Percentiles rank a stretch among this genome's conserved stretches.
phyloP scores from a whole-genome alignment of 2,888 invertebrate species.

The Tineola bisselliella region DNA sequence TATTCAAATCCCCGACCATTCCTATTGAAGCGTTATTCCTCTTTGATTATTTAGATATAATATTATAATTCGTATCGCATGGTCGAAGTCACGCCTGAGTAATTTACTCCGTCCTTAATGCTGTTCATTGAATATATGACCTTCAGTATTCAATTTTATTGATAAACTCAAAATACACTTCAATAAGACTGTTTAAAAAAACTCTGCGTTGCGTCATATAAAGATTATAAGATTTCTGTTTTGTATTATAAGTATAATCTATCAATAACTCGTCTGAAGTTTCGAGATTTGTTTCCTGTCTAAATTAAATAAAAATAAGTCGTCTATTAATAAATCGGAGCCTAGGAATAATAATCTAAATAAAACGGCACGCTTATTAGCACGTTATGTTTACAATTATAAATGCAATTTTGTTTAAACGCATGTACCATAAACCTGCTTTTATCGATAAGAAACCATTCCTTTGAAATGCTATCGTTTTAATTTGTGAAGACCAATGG shows the following conservation, averaged over 20 bases:
- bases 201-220: background rate
- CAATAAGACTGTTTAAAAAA: background rate
- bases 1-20: background rate
- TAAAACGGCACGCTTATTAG: background rate
- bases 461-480: no score
- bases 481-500: no score
- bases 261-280: background rate
- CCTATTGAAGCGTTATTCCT: background rate
- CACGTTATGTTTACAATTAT: no score
- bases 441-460: background rate
- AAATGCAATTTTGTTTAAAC: slow-evolving; percentile 1
- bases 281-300: background rate
- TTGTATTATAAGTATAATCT: background rate
- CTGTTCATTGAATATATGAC: background rate
- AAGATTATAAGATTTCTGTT: no score
- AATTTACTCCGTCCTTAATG: background rate
- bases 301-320: background rate
- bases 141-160: background rate
- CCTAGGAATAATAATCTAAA: background rate
- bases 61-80: background rate
- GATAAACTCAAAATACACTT: background rate
- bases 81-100: background rate
- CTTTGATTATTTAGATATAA: background rate
- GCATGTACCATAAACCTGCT: slow-evolving; percentile 4
- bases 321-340: background rate